Evolutionary conservation across 2,888 invertebrate species (phyloP).

Genomic region (Gymnocheta viridis): DNA sequence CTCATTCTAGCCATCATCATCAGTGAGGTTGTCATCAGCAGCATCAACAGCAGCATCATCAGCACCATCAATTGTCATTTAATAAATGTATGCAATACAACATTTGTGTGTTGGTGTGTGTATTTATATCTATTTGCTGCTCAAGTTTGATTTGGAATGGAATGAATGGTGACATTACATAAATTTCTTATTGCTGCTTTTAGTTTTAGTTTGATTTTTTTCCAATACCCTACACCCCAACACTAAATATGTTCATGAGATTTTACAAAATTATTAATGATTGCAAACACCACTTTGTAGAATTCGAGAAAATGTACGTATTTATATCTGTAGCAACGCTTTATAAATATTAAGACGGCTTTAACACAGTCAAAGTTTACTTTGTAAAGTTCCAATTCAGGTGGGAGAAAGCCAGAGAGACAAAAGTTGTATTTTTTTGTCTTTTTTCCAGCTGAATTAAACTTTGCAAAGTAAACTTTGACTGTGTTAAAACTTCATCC

Average conservation of each 20-base stretch:
- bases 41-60: constrained; percentile 10
- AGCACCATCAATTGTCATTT: constrained; percentile 15
- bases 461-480: no score
- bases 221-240: constrained; percentile 47
- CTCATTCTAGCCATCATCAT: constrained; percentile 11
- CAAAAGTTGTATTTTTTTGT: no score
- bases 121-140: constrained; percentile 33
- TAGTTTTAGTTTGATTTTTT: constrained; percentile 34
- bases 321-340: no score
- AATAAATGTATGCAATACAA: constrained; percentile 15
- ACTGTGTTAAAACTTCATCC: no score
- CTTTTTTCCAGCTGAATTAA: no score
- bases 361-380: no score
- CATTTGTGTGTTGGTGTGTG: neutral
- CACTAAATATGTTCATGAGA: neutral
- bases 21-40: constrained; percentile 28
- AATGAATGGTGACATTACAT: constrained; percentile 66
- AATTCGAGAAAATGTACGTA: no score
- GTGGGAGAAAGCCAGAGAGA: no score
- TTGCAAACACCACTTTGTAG: neutral
- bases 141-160: constrained; percentile 38
- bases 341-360: no score
- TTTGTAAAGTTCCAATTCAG: no score
- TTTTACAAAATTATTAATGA: neutral
- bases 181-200: constrained; percentile 64